A percentile compares a stretch with the other conserved stretches of the same genome.
These are phyloP conservation scores for Idaea aversata DNA, from an alignment of 2,888 invertebrate genomes.

Conservation along the genomic window DNA sequence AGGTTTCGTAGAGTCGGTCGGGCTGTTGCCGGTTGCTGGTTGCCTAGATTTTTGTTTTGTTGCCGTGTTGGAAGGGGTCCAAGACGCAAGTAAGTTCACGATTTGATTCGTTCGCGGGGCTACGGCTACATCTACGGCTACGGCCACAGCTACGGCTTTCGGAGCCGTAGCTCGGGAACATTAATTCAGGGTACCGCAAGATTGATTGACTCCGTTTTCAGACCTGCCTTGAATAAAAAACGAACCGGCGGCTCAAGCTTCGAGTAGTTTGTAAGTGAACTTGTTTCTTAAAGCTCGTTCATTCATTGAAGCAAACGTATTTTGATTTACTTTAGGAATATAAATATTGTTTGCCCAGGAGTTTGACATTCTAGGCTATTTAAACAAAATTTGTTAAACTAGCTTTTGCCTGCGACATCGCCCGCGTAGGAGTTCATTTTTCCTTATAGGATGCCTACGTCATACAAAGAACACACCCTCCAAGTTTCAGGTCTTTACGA, in stretches of 20 bases:
- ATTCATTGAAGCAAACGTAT: background rate
- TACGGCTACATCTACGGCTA: background rate
- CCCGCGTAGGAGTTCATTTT: no score
- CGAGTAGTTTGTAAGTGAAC: conserved; percentile 13
- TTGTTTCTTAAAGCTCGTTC: background rate
- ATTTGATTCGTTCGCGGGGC: conserved; percentile 23
- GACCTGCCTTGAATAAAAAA: conserved; percentile 30
- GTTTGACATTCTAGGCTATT: background rate
- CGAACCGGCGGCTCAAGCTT: conserved; percentile 13
- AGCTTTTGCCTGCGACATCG: no score
- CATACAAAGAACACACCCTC: no score
- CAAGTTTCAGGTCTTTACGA: no score
- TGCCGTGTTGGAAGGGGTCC: conserved; percentile 27
- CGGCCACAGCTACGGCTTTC: no score
- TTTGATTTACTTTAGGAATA: background rate
- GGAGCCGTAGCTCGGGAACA: conserved; percentile 12
- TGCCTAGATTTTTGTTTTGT: conserved; percentile 20
- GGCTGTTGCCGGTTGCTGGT: background rate
- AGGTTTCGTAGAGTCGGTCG: conserved; percentile 20
- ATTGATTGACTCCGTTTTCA: conserved; percentile 31
- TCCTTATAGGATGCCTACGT: no score
- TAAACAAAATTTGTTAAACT: no score
- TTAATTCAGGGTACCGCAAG: conserved; percentile 30
- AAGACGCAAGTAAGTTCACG: conserved; percentile 25
- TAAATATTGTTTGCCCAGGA: no score